Percentiles rank a stretch among this genome's conserved stretches.
phyloP scores from a whole-genome alignment of 2,797 vertebrate genomes.

The Furcifer pardalis region DNA sequence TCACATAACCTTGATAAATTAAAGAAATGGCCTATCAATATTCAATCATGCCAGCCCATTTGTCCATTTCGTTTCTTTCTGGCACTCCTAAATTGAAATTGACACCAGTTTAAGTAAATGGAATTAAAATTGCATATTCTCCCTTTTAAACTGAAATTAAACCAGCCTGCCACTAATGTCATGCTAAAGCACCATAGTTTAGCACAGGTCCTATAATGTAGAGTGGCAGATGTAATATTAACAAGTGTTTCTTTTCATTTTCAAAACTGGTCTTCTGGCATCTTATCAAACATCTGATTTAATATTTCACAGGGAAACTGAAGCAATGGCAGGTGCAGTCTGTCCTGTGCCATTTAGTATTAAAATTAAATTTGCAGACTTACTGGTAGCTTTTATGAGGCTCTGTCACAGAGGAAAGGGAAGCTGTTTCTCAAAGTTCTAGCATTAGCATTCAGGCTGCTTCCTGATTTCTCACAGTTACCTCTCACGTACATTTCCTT shows the following conservation, averaged over 20 bases:
- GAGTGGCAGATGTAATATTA: constrained; percentile 1
- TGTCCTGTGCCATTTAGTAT: constrained; percentile 9
- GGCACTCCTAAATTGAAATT: constrained; percentile 54
- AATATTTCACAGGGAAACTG: constrained; percentile 21
- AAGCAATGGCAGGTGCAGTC: background rate
- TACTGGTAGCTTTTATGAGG: background rate
- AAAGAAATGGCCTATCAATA: constrained; percentile 70
- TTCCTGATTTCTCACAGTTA: background rate
- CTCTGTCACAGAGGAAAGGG: background rate
- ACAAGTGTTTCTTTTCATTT: constrained; percentile 39
- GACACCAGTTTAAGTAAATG: constrained; percentile 47
- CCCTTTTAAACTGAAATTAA: constrained; percentile 53
- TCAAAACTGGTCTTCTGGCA: constrained; percentile 11
- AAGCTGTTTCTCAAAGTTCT: accelerated
- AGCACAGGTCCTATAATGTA: constrained; percentile 35
- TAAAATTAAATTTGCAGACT: constrained; percentile 16
- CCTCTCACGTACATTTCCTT: constrained; percentile 1
- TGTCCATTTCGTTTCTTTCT: constrained; percentile 53
- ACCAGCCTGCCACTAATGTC: constrained; percentile 34
- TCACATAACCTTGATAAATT: constrained; percentile 68
- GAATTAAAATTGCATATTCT: constrained; percentile 63
- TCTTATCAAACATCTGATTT: constrained; percentile 14
- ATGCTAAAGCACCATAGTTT: constrained; percentile 37
- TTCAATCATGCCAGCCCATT: constrained; percentile 62
- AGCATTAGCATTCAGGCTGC: background rate